Evolutionary conservation across 2,113 vertebrate species (phyloP).

Genomic region (Oophaga pumilio): DNA sequence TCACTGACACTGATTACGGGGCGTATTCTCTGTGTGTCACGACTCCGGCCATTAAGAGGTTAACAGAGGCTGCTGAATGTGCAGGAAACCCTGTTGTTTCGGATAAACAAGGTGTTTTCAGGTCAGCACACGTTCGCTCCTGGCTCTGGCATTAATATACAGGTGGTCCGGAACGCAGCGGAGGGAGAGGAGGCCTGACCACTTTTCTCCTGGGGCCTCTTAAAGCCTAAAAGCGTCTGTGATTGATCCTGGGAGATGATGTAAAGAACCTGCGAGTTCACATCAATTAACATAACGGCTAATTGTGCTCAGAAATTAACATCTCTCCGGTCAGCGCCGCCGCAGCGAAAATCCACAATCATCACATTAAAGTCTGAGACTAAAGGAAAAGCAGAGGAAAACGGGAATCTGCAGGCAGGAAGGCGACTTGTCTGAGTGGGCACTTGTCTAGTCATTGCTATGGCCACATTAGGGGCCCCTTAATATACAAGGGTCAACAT

Average conservation of each 20-base stretch:
- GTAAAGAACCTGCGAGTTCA: not conserved
- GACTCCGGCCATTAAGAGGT: not conserved
- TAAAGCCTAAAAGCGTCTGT: constrained; percentile 37
- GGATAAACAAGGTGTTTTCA: constrained; percentile 9
- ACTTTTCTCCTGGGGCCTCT: constrained; percentile 15
- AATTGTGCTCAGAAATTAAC: not conserved
- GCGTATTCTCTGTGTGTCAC: not conserved
- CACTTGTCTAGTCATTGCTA: not conserved
- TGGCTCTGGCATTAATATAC: constrained; percentile 12
- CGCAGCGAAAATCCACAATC: not conserved
- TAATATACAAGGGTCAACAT: too few relatives aligned
- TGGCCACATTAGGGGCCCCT: not conserved
- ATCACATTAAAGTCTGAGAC: not conserved
- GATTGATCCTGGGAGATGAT: constrained; percentile 18
- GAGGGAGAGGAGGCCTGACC: constrained; percentile 1
- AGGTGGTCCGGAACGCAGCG: not conserved
- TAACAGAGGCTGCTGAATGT: not conserved
- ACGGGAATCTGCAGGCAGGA: not conserved
- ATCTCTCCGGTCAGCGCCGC: not conserved
- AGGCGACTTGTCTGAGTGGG: not conserved
- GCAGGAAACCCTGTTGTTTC: not conserved
- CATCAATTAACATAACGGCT: not conserved
- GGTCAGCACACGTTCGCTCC: not conserved
- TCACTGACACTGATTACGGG: too few relatives aligned
- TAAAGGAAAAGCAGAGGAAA: not conserved